These are phyloP conservation scores for Araneus ventricosus DNA, from an alignment of 1,140 invertebrate species.

Conservation along the genomic window DNA sequence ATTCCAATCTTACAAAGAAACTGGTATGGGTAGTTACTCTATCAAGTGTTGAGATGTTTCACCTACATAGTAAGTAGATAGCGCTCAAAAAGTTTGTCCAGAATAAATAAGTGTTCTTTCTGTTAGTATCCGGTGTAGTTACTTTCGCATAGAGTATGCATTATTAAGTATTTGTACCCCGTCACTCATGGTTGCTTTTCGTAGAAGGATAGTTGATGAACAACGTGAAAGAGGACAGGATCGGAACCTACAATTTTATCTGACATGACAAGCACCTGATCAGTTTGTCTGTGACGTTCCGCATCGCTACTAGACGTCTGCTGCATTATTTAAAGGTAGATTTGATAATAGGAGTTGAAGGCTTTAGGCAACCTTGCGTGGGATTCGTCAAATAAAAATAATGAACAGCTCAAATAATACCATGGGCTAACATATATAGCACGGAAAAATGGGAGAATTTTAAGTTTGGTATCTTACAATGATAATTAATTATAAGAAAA, in stretches of 20 bases:
- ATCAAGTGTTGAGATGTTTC: not conserved
- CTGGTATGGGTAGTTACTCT: not conserved
- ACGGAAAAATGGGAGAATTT: too few relatives aligned
- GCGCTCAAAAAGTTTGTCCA: not conserved
- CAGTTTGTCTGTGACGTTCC: not conserved
- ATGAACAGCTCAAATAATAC: too few relatives aligned
- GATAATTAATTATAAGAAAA: too few relatives aligned
- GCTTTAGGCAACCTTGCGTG: too few relatives aligned
- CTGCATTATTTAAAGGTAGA: too few relatives aligned
- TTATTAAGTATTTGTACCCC: not conserved
- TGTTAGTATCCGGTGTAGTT: not conserved
- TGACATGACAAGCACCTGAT: too few relatives aligned
- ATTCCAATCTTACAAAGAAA: not conserved
- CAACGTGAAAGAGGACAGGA: not conserved
- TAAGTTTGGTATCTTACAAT: too few relatives aligned
- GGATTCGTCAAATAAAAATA: too few relatives aligned
- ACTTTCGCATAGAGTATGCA: not conserved
- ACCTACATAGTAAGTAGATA: not conserved
- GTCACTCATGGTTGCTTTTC: not conserved
- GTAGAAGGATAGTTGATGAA: not conserved
- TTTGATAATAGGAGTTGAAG: too few relatives aligned
- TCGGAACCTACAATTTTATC: not conserved
- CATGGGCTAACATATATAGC: too few relatives aligned
- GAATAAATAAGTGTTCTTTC: slow-evolving; percentile 7
- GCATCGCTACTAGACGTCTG: not conserved